Evolutionary conservation across 30 jellyfish, hydroid and myxozoan genomes (phyloP).

Genomic region (Turritopsis rubra): DNA sequence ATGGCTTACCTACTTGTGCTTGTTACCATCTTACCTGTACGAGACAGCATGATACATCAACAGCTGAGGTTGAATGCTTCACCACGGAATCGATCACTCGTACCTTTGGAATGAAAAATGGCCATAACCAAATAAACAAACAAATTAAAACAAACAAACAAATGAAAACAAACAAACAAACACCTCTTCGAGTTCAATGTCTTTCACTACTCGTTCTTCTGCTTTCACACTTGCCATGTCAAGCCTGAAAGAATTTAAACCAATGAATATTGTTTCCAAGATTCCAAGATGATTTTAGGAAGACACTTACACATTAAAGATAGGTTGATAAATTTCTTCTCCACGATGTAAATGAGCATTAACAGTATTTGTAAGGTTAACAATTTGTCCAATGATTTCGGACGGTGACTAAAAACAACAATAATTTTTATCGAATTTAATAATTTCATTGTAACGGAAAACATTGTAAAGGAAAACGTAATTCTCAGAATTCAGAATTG

Average conservation of each 20-base stretch:
- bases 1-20: no score
- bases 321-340: conserved; percentile 5
- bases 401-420: conserved; percentile 9
- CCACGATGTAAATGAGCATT: conserved; percentile 33
- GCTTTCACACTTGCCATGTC: conserved; percentile 74
- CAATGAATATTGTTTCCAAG: not conserved
- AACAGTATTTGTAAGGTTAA: conserved; percentile 18
- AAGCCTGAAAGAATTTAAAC: conserved; percentile 34
- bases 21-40: conserved; percentile 90
- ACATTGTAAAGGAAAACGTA: no score
- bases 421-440: not conserved
- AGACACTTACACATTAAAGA: conserved; percentile 22
- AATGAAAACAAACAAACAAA: not conserved
- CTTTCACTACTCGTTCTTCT: conserved; percentile 49
- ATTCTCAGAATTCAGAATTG: no score
- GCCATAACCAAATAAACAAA: no score
- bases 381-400: conserved; percentile 13
- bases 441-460: no score
- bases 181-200: conserved; percentile 87
- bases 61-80: conserved; percentile 85
- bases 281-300: not conserved
- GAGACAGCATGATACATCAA: conserved; percentile 85
- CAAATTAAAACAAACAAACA: no score
- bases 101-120: conserved; percentile 40
- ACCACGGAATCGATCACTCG: conserved; percentile 65